These are phyloP conservation scores for Thera obeliscata DNA, from an alignment of 2,888 invertebrate species.

Conservation along the genomic window DNA sequence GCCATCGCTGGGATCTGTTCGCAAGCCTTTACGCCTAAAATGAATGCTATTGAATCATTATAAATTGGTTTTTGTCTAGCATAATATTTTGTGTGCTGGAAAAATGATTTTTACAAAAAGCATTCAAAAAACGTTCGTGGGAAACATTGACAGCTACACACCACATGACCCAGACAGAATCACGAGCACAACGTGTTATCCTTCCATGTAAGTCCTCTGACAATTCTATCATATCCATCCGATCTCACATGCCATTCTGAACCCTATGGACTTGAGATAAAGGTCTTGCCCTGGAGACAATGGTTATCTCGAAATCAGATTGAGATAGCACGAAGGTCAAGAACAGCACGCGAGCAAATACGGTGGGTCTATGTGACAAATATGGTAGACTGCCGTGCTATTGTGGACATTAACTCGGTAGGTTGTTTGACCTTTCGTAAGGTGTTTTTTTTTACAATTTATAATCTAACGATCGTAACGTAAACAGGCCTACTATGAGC, in stretches of 20 bases:
- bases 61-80: too few species aligned
- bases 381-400: slow-evolving; percentile 54
- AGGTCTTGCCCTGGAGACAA: slow-evolving; percentile 67
- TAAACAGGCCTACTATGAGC: too few species aligned
- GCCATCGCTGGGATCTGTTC: too few species aligned
- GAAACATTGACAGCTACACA: slow-evolving; percentile 43
- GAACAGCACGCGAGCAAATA: slow-evolving; percentile 72
- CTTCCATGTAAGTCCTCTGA: slow-evolving; percentile 70
- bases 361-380: slow-evolving; percentile 60
- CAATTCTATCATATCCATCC: slow-evolving; percentile 63
- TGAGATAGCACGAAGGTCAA: slow-evolving; percentile 77
- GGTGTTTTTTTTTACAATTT: too few species aligned
- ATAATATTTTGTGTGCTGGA: too few species aligned
- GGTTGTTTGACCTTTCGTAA: slow-evolving; percentile 9
- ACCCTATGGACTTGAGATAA: slow-evolving; percentile 49
- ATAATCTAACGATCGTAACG: too few species aligned
- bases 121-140: slow-evolving; percentile 31
- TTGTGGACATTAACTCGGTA: slow-evolving; percentile 18
- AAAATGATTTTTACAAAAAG: background rate
- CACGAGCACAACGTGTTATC: slow-evolving; percentile 72
- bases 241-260: slow-evolving; percentile 41
- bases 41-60: too few species aligned
- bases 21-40: too few species aligned
- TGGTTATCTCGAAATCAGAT: slow-evolving; percentile 78
- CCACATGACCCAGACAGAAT: slow-evolving; percentile 60